Conservation (phyloP, 2,888 invertebrate genomes). For the Acleris laterana region DNA sequence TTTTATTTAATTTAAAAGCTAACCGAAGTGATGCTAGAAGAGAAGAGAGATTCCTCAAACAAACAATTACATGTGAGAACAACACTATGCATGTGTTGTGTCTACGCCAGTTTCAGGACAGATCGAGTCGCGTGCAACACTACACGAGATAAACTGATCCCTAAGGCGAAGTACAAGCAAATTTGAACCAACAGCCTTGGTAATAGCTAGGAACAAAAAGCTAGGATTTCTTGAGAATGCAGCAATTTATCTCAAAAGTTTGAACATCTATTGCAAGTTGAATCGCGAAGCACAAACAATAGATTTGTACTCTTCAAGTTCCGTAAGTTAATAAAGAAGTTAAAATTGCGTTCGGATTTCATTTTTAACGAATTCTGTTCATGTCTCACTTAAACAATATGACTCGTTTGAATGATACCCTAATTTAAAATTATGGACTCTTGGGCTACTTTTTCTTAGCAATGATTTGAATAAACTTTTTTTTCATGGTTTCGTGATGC, state of each 20-base stretch:
- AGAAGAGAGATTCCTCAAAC: too few species aligned
- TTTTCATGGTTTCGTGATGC: not conserved
- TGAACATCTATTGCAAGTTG: constrained; percentile 37
- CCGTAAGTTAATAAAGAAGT: constrained; percentile 56
- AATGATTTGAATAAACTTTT: constrained; percentile 40
- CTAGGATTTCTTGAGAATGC: constrained; percentile 19
- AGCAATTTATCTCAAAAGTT: constrained; percentile 38
- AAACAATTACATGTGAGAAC: not conserved
- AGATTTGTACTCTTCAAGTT: constrained; percentile 50
- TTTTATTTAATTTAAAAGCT: too few species aligned
- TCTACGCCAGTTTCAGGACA: not conserved
- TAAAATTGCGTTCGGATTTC: constrained; percentile 60
- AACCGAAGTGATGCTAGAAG: too few species aligned
- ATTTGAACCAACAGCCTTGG: constrained; percentile 9
- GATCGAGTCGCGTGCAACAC: constrained; percentile 1
- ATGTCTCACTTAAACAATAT: constrained; percentile 68
- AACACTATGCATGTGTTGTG: not conserved
- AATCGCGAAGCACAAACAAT: constrained; percentile 50
- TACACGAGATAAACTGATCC: constrained; percentile 9
- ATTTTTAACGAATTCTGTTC: constrained; percentile 63
- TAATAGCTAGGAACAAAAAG: constrained; percentile 6
- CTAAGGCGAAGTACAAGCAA: not conserved
- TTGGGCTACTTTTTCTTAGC: constrained; percentile 44
- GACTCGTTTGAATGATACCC: constrained; percentile 76
- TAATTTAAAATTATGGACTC: constrained; percentile 52